Percentiles rank a stretch among this genome's conserved stretches.
phyloP scores from a whole-genome alignment of 1,140 invertebrate genomes.

The Adelges cooleyi region DNA sequence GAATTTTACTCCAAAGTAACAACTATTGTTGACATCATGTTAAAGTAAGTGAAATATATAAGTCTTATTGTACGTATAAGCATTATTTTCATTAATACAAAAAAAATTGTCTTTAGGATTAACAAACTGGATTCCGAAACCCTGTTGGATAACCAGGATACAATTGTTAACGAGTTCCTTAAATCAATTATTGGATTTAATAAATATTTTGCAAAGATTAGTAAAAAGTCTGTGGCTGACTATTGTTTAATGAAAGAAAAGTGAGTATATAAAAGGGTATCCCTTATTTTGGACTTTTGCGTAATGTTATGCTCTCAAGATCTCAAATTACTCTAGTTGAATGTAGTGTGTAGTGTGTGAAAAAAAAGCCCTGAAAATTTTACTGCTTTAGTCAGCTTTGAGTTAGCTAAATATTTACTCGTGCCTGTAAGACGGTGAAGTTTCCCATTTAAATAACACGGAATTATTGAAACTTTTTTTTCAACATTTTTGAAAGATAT shows the following conservation, averaged over 20 bases:
- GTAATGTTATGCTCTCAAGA: too few species aligned
- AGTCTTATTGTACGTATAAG: not conserved
- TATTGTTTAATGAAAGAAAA: slow-evolving; percentile 5
- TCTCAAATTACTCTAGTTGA: too few species aligned
- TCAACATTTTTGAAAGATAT: too few species aligned
- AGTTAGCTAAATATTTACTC: too few species aligned
- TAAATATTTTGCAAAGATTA: not conserved
- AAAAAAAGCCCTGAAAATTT: too few species aligned
- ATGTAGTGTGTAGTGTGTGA: too few species aligned
- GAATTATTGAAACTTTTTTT: too few species aligned
- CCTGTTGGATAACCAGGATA: not conserved
- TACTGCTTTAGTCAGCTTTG: too few species aligned
- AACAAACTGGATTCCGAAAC: not conserved
- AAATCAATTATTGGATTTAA: not conserved
- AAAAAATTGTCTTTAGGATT: slow-evolving; percentile 18
- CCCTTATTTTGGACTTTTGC: too few species aligned
- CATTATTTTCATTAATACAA: not conserved
- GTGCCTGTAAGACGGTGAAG: too few species aligned
- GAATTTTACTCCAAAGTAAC: not conserved
- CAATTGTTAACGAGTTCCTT: not conserved
- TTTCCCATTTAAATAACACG: too few species aligned
- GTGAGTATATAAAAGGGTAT: not conserved
- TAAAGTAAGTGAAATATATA: too few species aligned
- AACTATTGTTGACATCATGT: slow-evolving; percentile 1
- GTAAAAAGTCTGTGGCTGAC: not conserved